Evolutionary conservation across 2,113 vertebrate species (phyloP).

Genomic region (Cariama cristata): DNA sequence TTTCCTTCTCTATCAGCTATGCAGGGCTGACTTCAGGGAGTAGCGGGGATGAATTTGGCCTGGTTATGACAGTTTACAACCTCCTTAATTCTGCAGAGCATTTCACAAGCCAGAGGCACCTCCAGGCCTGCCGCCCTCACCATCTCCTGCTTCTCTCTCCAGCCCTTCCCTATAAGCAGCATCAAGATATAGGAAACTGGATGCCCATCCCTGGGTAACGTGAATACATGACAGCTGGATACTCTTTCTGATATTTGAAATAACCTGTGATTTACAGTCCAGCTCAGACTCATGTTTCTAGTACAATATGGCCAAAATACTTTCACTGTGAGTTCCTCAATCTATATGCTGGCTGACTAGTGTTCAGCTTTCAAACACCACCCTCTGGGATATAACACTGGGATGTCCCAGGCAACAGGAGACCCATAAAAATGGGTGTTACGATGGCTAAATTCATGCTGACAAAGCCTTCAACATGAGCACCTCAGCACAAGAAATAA

Average conservation of each 20-base stretch:
- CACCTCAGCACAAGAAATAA: neutral
- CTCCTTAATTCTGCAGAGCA: neutral
- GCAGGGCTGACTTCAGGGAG: neutral
- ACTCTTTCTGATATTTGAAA: neutral
- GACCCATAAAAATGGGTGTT: neutral
- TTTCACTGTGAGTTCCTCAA: neutral
- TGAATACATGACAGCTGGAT: neutral
- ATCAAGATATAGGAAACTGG: neutral
- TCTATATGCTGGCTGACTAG: neutral
- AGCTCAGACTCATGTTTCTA: neutral
- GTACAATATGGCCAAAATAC: neutral
- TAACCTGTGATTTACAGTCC: neutral
- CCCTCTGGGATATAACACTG: neutral
- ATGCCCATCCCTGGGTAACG: neutral
- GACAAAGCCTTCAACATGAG: neutral
- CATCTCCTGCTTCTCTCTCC: neutral
- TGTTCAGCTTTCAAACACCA: neutral
- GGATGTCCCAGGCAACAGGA: neutral
- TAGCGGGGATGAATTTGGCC: neutral
- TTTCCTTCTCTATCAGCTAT: neutral
- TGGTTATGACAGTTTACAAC: neutral
- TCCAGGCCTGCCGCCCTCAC: neutral
- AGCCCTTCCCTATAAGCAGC: neutral
- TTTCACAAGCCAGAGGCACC: neutral
- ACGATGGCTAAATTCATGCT: neutral